Conservation (phyloP, 2,888 invertebrate species). For the Dusona sp. region DNA sequence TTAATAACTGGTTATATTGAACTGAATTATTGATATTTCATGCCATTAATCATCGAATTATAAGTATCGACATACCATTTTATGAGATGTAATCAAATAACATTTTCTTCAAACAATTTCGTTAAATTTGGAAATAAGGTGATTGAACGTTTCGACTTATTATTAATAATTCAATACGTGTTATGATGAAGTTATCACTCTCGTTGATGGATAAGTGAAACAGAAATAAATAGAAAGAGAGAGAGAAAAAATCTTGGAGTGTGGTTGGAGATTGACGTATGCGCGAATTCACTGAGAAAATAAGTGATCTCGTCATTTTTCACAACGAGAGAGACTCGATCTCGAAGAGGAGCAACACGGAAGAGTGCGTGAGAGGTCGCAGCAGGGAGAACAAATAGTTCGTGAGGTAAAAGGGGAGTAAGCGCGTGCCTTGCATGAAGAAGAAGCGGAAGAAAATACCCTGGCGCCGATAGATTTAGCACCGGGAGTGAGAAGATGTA, state of each 20-base stretch:
- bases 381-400: slow-evolving; percentile 35
- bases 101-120: not conserved
- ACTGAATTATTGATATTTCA: not conserved
- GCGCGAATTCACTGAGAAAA: slow-evolving; percentile 55
- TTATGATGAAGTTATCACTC: slow-evolving; percentile 30
- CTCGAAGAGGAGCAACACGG: not conserved
- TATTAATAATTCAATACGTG: not conserved
- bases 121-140: not conserved
- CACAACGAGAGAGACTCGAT: slow-evolving; percentile 57
- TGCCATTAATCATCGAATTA: not conserved
- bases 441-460: slow-evolving; percentile 44
- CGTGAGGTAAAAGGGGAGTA: slow-evolving; percentile 45
- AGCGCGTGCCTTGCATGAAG: slow-evolving; percentile 63
- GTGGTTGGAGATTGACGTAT: slow-evolving; percentile 56
- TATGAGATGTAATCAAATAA: not conserved
- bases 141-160: not conserved
- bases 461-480: slow-evolving; percentile 61
- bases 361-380: slow-evolving; percentile 28
- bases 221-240: not conserved
- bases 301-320: slow-evolving; percentile 62
- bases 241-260: not conserved
- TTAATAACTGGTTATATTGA: not conserved
- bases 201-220: not conserved
- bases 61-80: not conserved
- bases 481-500: slow-evolving; percentile 62